phyloP scores from a whole-genome alignment of 2,113 vertebrate species.

The Climacteris rufus region DNA sequence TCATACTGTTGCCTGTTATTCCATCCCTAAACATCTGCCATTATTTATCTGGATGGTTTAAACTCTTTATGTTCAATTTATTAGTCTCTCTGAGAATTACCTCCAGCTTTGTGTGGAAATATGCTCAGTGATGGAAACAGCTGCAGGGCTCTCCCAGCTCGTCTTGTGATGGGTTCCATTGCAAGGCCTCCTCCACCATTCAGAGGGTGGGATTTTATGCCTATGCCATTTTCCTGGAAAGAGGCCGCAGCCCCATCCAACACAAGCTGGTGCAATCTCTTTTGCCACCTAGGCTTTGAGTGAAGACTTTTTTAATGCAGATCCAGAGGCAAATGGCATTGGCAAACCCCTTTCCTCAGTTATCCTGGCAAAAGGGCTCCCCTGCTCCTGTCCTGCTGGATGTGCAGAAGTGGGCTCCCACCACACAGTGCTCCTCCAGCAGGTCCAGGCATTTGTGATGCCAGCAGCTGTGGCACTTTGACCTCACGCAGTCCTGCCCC shows the following conservation, averaged over 20 bases:
- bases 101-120: constrained; percentile 12
- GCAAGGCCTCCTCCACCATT: rapidly evolving
- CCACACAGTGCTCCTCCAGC: neutral
- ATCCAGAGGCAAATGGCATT: neutral
- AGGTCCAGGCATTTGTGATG: neutral
- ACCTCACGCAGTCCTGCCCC: neutral
- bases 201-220: neutral
- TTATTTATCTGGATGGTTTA: neutral
- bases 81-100: constrained; percentile 19
- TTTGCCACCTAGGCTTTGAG: neutral
- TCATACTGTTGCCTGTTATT: neutral
- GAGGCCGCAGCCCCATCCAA: neutral
- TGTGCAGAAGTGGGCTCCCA: rapidly evolving
- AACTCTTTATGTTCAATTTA: constrained; percentile 1
- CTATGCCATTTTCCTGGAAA: neutral
- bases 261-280: neutral
- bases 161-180: neutral
- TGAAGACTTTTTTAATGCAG: neutral
- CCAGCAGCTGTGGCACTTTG: neutral
- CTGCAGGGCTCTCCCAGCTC: neutral
- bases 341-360: neutral
- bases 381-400: neutral
- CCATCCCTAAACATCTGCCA: constrained; percentile 13
- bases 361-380: rapidly evolving
- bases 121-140: neutral